Evolutionary conservation across 2,888 invertebrate species (phyloP).

Genomic region (Hirudinaria manillensis): DNA sequence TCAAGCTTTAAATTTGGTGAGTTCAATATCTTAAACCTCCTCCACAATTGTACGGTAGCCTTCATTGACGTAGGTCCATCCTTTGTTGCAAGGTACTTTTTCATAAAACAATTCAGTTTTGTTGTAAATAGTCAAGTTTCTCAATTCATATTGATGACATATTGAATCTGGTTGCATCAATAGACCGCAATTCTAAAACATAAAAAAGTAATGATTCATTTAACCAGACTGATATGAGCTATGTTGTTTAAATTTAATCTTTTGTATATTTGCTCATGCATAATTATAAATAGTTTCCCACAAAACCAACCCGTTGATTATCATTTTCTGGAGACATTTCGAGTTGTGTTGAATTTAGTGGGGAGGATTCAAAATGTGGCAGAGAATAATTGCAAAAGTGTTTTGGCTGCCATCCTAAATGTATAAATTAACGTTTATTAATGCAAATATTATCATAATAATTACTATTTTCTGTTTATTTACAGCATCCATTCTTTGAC

Average conservation of each 20-base stretch:
- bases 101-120: too few species aligned
- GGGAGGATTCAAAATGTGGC: neutral
- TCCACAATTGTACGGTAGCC: conserved; percentile 33
- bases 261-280: too few species aligned
- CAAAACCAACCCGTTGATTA: too few species aligned
- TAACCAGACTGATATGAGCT: too few species aligned
- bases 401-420: conserved; percentile 9
- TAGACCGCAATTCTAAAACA: too few species aligned
- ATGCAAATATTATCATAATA: too few species aligned
- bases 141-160: neutral
- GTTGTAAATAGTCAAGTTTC: neutral
- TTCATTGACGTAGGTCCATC: conserved; percentile 30
- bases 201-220: too few species aligned
- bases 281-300: too few species aligned
- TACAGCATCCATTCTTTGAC: too few species aligned
- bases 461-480: too few species aligned
- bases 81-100: neutral
- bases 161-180: neutral
- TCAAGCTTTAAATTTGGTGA: neutral
- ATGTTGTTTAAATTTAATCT: too few species aligned
- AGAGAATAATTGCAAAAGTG: neutral
- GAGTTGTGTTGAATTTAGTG: neutral
- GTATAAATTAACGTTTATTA: too few species aligned
- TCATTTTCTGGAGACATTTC: neutral
- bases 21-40: conserved; percentile 13